Percentiles rank a stretch among this genome's conserved stretches.
Evolutionary conservation across 2,113 vertebrate species (phyloP).

Genomic region (Zapus hudsonius): DNA sequence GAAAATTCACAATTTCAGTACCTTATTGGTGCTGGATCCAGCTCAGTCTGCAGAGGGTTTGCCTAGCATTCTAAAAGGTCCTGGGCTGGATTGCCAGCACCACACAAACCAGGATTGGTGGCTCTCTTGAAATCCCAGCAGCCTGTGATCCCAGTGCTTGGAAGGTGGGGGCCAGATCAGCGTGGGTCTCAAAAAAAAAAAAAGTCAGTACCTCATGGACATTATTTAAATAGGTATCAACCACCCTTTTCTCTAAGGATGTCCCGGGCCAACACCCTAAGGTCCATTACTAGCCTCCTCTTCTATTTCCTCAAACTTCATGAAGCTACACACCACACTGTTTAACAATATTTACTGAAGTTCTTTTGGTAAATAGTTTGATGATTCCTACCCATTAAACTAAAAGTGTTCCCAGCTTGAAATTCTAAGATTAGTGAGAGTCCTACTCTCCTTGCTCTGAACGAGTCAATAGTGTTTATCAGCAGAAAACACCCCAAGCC

Average conservation of each 20-base stretch:
- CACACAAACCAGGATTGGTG: no score
- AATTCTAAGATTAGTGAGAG: neutral
- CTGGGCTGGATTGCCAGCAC: no score
- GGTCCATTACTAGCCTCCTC: neutral
- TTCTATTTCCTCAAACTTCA: neutral
- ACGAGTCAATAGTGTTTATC: neutral
- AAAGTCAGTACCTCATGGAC: neutral
- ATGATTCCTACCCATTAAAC: neutral
- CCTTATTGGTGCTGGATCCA: no score
- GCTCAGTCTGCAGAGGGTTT: no score
- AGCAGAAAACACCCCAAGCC: slow-evolving; percentile 18
- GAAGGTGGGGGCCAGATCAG: no score
- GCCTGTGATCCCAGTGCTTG: no score
- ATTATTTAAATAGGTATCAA: neutral
- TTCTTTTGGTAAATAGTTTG: slow-evolving; percentile 22
- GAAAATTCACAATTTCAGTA: no score
- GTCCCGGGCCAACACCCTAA: neutral
- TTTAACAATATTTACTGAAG: neutral
- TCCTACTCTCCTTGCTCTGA: neutral
- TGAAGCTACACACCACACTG: neutral
- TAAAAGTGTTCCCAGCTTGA: neutral
- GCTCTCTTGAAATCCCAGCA: no score
- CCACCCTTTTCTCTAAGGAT: neutral
- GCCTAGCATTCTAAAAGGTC: no score
- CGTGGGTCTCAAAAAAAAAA: no score